Base-by-base conservation (phyloP, 2,113 vertebrate genomes). In the Podarcis muralis region DNA sequence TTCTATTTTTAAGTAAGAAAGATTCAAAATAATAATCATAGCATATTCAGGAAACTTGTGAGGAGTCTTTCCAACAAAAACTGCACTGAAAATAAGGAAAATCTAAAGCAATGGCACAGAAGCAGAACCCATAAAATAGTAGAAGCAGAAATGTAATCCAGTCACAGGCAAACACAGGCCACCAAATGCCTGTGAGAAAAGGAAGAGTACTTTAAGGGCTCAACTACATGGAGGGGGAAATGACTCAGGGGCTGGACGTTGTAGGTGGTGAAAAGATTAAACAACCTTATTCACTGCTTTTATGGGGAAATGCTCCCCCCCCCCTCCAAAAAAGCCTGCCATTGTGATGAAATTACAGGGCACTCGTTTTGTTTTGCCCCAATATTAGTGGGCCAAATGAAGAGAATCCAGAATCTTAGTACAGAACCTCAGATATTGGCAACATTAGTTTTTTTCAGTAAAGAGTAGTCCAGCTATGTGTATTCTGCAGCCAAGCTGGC, bases 381-480 rank as follows among this genome's bases (percentile, higher is more conserved):
- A 18, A n/a, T 22, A 80, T 9, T 32, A 80, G 53, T 15, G 2
- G 30, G 16, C 53, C 30, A 32, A 59, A 59, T 32, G 30, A 80
- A 12, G 30, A 6, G 8, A 6, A 59, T 13, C 30, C 25, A 78
- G 84, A 92, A 37, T 6, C 82, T 40, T 65, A 69, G 12, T 4
- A 83, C n/a, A 0, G 0, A 35, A 43, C 22, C 30, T 86, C 32
- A 43, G 79, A 8, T 25, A n/a, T 59, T 65, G 20, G n/a, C 81
- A 87, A 0, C 48, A 4, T 3, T 12, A 20, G 25, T 25, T 48
- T 62, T 0, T 0, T 15, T 69, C n/a, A 77, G 71, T 1, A 23
- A 0, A 1, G 0, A 74, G 71, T 68, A n/a, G 13, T 4, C 5
- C 37, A 35, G 11, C 6, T n/a, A 25, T 40, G 12, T 65, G 1